Percentiles rank a stretch among this genome's conserved stretches.
Evolutionary conservation across 2,888 invertebrate genomes (phyloP).

Genomic region (Halocaridina rubra): DNA sequence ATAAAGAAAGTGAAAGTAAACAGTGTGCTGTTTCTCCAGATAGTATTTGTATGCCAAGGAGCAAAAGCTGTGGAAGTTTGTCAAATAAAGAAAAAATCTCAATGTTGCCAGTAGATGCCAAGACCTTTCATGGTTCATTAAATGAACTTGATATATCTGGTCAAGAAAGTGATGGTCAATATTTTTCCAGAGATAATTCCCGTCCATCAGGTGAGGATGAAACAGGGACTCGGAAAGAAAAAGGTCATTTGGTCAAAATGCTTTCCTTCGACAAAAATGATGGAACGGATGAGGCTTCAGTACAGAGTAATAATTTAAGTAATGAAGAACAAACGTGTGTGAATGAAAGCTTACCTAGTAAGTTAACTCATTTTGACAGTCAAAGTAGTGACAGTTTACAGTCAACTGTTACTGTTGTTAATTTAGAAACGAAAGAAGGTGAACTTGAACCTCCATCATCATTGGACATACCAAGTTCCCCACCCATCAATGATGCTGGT

Average conservation of each 20-base stretch:
- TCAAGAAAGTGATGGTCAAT: background rate
- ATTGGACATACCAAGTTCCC: constrained; percentile 36
- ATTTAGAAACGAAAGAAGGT: background rate
- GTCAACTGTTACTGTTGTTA: background rate
- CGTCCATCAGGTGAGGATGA: constrained; percentile 10
- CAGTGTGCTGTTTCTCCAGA: background rate
- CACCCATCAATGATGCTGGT: constrained; percentile 39
- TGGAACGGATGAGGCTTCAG: constrained; percentile 39
- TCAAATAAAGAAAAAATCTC: background rate
- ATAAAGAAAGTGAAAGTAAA: background rate
- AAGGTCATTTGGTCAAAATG: constrained; percentile 53
- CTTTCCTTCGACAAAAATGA: constrained; percentile 55
- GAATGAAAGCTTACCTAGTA: background rate
- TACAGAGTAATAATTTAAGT: constrained; percentile 8
- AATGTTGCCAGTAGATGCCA: background rate
- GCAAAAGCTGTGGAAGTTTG: constrained; percentile 53
- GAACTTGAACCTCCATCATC: constrained; percentile 16
- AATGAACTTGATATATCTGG: constrained; percentile 16
- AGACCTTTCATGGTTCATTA: constrained; percentile 36
- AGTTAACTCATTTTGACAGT: background rate
- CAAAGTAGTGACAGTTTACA: no score
- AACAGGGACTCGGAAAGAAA: constrained; percentile 29
- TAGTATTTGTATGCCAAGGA: constrained; percentile 32
- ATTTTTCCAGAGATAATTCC: background rate
- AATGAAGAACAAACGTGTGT: background rate